These are phyloP conservation scores for Perithous albicinctus DNA, from an alignment of 2,888 invertebrate species.

Conservation along the genomic window DNA sequence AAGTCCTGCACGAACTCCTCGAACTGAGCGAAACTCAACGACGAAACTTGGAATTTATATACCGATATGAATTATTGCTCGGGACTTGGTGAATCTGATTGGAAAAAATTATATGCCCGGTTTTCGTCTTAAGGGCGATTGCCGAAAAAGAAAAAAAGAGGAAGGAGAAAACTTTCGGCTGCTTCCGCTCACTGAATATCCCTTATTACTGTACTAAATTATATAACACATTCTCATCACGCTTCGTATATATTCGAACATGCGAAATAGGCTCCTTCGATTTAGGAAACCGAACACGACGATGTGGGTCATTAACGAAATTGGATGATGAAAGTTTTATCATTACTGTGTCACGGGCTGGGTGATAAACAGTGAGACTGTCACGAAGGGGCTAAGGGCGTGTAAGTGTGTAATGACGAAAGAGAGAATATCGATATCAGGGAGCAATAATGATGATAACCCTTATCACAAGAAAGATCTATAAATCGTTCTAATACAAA, in stretches of 20 bases:
- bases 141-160: neutral
- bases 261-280: slow-evolving; percentile 41
- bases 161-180: slow-evolving; percentile 21
- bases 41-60: slow-evolving; percentile 51
- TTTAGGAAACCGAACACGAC: slow-evolving; percentile 19
- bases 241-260: slow-evolving; percentile 20
- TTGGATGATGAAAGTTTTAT: slow-evolving; percentile 51
- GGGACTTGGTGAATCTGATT: slow-evolving; percentile 44
- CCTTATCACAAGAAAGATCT: neutral
- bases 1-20: slow-evolving; percentile 22
- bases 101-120: slow-evolving; percentile 35
- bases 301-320: slow-evolving; percentile 41
- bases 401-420: neutral
- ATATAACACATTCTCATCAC: slow-evolving; percentile 8
- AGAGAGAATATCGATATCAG: neutral
- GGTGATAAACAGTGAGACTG: neutral
- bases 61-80: slow-evolving; percentile 39
- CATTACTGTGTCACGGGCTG: slow-evolving; percentile 30
- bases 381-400: slow-evolving; percentile 7
- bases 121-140: neutral
- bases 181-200: slow-evolving; percentile 20
- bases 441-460: neutral
- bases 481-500: too few species aligned
- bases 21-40: slow-evolving; percentile 31
- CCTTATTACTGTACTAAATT: slow-evolving; percentile 25